These are phyloP conservation scores for Liparis tanakae DNA, from an alignment of 2,797 vertebrate genomes.

Conservation along the genomic window DNA sequence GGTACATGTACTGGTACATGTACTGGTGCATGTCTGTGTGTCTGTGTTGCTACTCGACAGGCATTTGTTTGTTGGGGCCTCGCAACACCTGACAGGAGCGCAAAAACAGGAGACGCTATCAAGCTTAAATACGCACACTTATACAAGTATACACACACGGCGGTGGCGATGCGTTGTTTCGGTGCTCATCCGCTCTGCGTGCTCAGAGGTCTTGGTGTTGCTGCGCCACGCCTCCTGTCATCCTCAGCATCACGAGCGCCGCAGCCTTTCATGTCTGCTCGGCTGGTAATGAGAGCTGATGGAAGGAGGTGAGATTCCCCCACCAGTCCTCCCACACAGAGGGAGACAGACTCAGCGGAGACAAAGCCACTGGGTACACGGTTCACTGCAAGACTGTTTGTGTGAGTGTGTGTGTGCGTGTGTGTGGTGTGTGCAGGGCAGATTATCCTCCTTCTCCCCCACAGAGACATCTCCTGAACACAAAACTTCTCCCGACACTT, in stretches of 20 bases:
- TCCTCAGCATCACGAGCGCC: constrained; percentile 49
- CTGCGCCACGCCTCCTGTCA: constrained; percentile 67
- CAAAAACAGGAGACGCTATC: constrained; percentile 16
- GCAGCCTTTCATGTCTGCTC: constrained; percentile 73
- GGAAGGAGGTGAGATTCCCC: constrained; percentile 70
- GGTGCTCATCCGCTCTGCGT: constrained; percentile 5
- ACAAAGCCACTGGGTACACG: constrained; percentile 59
- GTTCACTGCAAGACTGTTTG: constrained; percentile 19
- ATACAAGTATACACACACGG: background rate
- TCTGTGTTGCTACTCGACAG: constrained; percentile 1
- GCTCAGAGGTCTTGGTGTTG: constrained; percentile 48
- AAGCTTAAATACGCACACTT: constrained; percentile 15
- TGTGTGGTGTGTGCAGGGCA: constrained; percentile 3
- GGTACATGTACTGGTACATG: too few relatives aligned
- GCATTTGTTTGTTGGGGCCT: background rate
- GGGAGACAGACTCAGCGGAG: constrained; percentile 46
- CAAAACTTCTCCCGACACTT: constrained; percentile 63
- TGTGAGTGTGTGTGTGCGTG: constrained; percentile 14
- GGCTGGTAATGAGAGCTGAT: constrained; percentile 76
- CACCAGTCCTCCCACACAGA: constrained; percentile 58
- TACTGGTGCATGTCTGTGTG: constrained; percentile 2
- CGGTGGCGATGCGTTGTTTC: constrained; percentile 22
- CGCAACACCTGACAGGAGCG: constrained; percentile 18
- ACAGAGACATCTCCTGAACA: constrained; percentile 58
- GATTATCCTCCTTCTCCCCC: constrained; percentile 46